Conservation (phyloP, 2,797 vertebrate species). For the Myiotriccus ornatus region DNA sequence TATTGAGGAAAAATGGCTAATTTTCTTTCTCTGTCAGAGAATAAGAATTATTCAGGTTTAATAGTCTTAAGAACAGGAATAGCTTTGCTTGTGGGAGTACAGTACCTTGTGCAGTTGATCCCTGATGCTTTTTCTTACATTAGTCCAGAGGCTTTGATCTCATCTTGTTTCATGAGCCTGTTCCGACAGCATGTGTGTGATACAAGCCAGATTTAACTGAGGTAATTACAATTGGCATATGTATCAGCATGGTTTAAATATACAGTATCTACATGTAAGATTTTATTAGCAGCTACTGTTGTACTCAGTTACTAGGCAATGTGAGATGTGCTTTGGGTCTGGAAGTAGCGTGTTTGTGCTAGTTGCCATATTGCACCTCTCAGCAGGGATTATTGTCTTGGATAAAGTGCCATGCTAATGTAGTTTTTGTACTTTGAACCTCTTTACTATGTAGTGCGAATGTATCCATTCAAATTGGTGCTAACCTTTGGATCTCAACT, state of each 20-base stretch:
- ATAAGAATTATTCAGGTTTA: not conserved
- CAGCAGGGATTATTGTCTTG: not conserved
- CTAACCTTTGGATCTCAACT: not conserved
- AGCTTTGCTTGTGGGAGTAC: not conserved
- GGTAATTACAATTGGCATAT: not conserved
- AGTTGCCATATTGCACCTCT: not conserved
- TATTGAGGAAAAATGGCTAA: not conserved
- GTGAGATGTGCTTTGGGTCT: conserved; percentile 26
- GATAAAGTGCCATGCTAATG: not conserved
- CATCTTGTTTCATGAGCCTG: not conserved
- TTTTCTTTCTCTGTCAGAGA: not conserved
- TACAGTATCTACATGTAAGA: not conserved
- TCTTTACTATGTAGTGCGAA: not conserved
- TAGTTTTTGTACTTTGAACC: not conserved
- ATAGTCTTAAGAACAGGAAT: not conserved
- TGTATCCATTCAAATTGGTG: not conserved
- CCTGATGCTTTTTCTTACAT: not conserved
- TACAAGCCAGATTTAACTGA: not conserved
- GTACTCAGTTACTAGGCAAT: not conserved
- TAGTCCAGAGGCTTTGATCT: not conserved
- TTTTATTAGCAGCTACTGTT: conserved; percentile 28
- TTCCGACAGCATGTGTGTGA: not conserved
- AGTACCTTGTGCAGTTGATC: not conserved
- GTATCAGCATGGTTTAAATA: not conserved
- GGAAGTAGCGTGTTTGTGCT: not conserved